These are phyloP conservation scores for Typhlomys cinereus DNA, from an alignment of 2,113 vertebrate genomes.

Conservation along the genomic window DNA sequence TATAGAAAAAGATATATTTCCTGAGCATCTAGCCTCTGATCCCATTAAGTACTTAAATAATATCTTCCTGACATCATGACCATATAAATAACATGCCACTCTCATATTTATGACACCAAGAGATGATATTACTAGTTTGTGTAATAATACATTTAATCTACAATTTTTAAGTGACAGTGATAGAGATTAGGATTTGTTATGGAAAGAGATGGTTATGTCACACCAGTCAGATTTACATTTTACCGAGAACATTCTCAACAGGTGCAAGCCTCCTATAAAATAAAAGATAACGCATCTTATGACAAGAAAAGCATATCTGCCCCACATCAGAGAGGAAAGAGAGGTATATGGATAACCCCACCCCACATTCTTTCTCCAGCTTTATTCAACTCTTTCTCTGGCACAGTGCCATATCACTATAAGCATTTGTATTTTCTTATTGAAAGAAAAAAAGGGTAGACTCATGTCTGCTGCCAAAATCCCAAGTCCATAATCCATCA, in stretches of 20 bases:
- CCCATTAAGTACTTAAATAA: constrained; percentile 82
- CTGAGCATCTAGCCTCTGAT: constrained; percentile 74
- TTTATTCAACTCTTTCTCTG: constrained; percentile 63
- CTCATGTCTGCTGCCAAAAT: constrained; percentile 70
- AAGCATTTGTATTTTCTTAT: constrained; percentile 74
- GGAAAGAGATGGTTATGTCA: constrained; percentile 72
- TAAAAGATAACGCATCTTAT: constrained; percentile 56
- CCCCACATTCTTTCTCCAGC: constrained; percentile 48
- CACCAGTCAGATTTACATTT: constrained; percentile 70
- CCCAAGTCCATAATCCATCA: constrained; percentile 80
- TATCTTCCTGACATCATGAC: constrained; percentile 81
- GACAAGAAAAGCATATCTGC: constrained; percentile 49
- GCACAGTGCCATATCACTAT: constrained; percentile 59
- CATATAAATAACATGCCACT: constrained; percentile 82
- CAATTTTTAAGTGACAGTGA: constrained; percentile 73
- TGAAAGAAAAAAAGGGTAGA: constrained; percentile 77
- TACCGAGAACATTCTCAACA: constrained; percentile 74
- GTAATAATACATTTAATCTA: constrained; percentile 79
- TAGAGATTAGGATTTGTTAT: constrained; percentile 60
- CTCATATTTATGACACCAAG: constrained; percentile 81
- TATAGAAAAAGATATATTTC: constrained; percentile 74
- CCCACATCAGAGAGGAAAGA: constrained; percentile 26
- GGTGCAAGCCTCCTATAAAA: constrained; percentile 76
- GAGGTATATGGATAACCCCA: constrained; percentile 22
- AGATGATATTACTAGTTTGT: constrained; percentile 79